Conservation (phyloP, 2,113 vertebrate genomes). For the Thalassarche chlororhynchos region DNA sequence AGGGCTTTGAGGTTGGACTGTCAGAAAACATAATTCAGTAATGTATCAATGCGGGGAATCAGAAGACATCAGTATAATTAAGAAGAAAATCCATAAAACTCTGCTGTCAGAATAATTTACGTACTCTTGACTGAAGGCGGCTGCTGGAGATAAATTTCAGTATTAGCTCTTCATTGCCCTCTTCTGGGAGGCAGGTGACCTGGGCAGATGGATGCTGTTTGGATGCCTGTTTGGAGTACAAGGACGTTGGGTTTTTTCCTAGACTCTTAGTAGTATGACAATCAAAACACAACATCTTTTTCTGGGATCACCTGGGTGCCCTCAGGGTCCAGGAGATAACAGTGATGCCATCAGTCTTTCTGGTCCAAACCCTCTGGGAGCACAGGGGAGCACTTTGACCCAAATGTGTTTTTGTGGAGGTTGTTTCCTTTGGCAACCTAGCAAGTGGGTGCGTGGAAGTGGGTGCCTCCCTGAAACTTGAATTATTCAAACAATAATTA, state of each 20-base stretch:
- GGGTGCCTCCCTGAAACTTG: not conserved
- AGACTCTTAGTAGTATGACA: not conserved
- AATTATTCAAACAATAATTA: not conserved
- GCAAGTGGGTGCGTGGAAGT: not conserved
- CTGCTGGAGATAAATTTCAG: not conserved
- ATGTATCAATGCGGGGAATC: not conserved
- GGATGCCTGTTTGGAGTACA: not conserved
- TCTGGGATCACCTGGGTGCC: not conserved
- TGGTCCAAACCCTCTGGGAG: not conserved
- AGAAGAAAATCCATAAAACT: not conserved
- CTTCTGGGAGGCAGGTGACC: not conserved
- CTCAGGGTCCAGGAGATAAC: not conserved
- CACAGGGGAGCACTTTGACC: not conserved
- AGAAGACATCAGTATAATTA: not conserved
- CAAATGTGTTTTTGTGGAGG: not conserved
- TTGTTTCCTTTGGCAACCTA: not conserved
- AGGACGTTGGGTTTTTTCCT: fast-evolving
- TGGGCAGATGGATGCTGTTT: not conserved
- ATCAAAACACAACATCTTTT: not conserved
- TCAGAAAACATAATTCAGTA: not conserved
- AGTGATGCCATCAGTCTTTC: not conserved
- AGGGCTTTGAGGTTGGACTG: not conserved
- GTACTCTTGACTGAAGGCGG: not conserved
- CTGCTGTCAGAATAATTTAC: not conserved
- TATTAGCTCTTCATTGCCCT: not conserved